Evolutionary conservation across 2,888 invertebrate genomes (phyloP).

Genomic region (Tridacna gigas): DNA sequence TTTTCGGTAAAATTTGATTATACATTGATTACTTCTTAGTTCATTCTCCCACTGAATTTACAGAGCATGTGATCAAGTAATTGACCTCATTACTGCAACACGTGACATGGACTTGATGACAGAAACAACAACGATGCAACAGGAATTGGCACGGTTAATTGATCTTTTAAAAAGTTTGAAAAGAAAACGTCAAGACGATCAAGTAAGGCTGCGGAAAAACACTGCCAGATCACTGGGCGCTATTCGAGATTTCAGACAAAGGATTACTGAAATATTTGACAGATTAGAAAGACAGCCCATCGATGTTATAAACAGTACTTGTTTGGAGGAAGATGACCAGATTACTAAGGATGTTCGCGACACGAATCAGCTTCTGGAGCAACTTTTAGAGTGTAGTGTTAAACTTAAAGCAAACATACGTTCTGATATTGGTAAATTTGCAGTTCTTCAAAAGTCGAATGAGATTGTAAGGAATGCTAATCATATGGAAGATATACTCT

Average conservation of each 20-base stretch:
- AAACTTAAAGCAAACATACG: not conserved
- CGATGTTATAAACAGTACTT: constrained; percentile 47
- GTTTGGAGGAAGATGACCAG: constrained; percentile 36
- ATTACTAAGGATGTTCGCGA: constrained; percentile 28
- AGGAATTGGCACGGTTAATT: not conserved
- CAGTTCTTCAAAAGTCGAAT: not conserved
- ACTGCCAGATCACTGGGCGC: constrained; percentile 25
- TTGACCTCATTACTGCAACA: constrained; percentile 23
- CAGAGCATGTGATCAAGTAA: constrained; percentile 37
- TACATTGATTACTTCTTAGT: too few species aligned
- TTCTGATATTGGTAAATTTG: not conserved
- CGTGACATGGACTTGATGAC: not conserved
- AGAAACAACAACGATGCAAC: not conserved
- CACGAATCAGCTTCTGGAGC: not conserved
- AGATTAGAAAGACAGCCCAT: constrained; percentile 33
- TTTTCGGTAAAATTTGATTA: too few species aligned
- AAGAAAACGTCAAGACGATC: not conserved
- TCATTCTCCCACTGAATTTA: not conserved
- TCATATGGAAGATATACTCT: not conserved
- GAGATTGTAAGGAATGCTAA: not conserved
- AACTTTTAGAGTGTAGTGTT: not conserved
- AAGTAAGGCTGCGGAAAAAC: not conserved
- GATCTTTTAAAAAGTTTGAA: not conserved
- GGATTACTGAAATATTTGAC: constrained; percentile 31
- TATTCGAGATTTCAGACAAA: constrained; percentile 35